These are phyloP conservation scores for Microtus pennsylvanicus DNA, from an alignment of 2,113 vertebrate species.

Conservation along the genomic window DNA sequence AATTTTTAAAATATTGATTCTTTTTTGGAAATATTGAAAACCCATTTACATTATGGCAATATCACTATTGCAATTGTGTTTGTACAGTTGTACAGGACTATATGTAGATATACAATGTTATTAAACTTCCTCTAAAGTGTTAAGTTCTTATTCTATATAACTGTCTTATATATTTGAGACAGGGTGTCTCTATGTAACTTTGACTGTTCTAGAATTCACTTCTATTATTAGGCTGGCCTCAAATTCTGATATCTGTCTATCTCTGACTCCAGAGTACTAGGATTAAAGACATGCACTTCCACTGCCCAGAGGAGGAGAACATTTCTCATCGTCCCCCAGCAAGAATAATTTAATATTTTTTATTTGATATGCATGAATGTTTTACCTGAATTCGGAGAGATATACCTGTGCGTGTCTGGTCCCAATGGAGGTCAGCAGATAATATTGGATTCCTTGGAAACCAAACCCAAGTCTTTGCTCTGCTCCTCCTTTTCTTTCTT, in stretches of 20 bases:
- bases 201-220: neutral
- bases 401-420: neutral
- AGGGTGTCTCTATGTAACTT: neutral
- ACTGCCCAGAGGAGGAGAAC: neutral
- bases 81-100: constrained; percentile 35
- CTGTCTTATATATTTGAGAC: neutral
- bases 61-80: constrained; percentile 59
- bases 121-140: neutral
- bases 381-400: neutral
- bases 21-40: constrained; percentile 44
- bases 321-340: neutral
- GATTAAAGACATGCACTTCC: neutral
- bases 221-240: neutral
- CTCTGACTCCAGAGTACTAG: neutral
- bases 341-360: neutral
- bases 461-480: too few species aligned
- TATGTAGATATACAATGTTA: neutral
- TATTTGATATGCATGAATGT: neutral
- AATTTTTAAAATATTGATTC: neutral
- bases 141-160: neutral
- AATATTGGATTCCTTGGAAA: neutral
- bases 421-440: neutral
- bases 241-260: neutral
- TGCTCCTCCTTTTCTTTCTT: too few species aligned
- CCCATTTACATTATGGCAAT: neutral